Evolutionary conservation across 1,140 invertebrate species (phyloP).

Genomic region (Neodiprion pinetum): DNA sequence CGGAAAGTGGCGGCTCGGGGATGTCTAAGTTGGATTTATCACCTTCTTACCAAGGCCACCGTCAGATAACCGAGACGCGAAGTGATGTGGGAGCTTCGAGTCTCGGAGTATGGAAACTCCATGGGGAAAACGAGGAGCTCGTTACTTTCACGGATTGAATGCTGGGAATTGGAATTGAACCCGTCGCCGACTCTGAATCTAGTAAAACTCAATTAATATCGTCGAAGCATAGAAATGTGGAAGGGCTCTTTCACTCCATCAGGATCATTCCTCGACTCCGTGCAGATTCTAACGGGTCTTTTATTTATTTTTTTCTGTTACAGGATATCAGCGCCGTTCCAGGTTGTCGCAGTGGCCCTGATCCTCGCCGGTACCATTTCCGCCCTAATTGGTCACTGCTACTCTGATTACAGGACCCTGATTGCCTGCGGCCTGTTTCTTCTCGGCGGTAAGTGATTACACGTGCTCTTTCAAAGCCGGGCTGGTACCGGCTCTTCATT

Average conservation of each 20-base stretch:
- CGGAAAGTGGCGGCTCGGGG: not conserved
- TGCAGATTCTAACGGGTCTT: not conserved
- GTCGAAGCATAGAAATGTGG: not conserved
- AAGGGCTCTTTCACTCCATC: not conserved
- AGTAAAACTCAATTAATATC: too few relatives aligned
- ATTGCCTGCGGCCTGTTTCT: constrained; percentile 71
- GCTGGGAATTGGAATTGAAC: too few relatives aligned
- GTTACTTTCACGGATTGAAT: too few relatives aligned
- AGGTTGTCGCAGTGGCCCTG: constrained; percentile 63
- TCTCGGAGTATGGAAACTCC: too few relatives aligned
- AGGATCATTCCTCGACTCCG: too few relatives aligned
- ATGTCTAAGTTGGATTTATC: constrained; percentile 3
- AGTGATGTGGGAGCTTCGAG: not conserved
- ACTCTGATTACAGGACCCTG: constrained; percentile 69
- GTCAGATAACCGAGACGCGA: not conserved
- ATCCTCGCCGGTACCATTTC: constrained; percentile 67
- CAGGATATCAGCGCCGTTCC: constrained; percentile 70
- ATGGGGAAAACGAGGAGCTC: too few relatives aligned
- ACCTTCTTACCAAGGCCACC: not conserved
- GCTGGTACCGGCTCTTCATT: too few relatives aligned
- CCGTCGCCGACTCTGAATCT: too few relatives aligned
- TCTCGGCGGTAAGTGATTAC: constrained; percentile 64
- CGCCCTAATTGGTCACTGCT: constrained; percentile 69
- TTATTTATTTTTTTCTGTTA: constrained; percentile 44
- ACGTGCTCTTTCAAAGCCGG: not conserved